Evolutionary conservation across 2,797 vertebrate genomes (phyloP).

Genomic region (Cossypha heuglini): DNA sequence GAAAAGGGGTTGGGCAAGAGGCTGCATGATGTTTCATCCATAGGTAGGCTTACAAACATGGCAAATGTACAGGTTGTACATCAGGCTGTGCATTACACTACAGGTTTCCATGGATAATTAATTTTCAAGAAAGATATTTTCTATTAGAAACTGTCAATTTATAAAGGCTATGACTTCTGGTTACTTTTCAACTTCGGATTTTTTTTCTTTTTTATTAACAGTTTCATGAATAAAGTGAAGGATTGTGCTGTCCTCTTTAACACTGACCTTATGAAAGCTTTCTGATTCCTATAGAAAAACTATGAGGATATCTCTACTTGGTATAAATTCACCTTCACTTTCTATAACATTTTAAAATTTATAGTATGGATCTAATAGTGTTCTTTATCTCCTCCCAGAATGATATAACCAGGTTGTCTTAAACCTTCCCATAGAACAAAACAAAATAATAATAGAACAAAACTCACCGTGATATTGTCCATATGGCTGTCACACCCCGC

Average conservation of each 20-base stretch:
- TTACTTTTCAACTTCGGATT: neutral
- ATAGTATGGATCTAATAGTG: neutral
- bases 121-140: neutral
- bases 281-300: neutral
- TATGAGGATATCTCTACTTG: neutral
- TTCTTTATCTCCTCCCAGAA: neutral
- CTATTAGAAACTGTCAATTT: neutral
- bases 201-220: neutral
- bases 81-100: neutral
- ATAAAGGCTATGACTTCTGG: neutral
- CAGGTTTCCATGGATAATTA: neutral
- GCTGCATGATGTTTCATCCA: neutral
- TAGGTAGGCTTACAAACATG: neutral
- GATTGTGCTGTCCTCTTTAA: too few species aligned
- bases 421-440: neutral
- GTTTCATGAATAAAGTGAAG: neutral
- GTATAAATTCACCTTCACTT: neutral
- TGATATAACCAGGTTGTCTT: neutral
- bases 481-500: neutral
- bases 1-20: neutral
- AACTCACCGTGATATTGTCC: neutral
- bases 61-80: neutral
- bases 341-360: neutral
- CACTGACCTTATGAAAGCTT: neutral
- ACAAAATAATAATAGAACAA: neutral